A percentile compares a stretch with the other conserved stretches of the same genome.
These are phyloP conservation scores for Drosophila parabipectinata DNA, from an alignment of 1,140 invertebrate genomes.

Conservation along the genomic window DNA sequence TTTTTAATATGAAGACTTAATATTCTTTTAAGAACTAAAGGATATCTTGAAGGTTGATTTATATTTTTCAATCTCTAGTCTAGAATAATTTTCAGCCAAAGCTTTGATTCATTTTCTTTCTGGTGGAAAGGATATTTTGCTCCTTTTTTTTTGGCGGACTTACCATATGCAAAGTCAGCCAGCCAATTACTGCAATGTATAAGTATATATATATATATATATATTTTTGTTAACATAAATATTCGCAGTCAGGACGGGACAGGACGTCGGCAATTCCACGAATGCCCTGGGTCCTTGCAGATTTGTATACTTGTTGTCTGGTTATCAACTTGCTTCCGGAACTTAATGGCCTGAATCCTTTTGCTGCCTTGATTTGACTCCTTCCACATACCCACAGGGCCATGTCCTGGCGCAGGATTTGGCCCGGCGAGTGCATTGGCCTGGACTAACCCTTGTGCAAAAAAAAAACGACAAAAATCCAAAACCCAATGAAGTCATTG, in stretches of 20 bases:
- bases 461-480: conserved; percentile 8
- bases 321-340: conserved; percentile 80
- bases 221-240: conserved; percentile 23
- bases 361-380: conserved; percentile 62
- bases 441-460: conserved; percentile 44
- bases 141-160: conserved; percentile 9
- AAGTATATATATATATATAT: too few species aligned
- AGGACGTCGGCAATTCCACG: neutral
- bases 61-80: neutral
- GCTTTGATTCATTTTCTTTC: conserved; percentile 40
- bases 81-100: conserved; percentile 15
- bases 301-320: conserved; percentile 73
- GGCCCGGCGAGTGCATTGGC: conserved; percentile 61
- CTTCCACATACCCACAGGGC: neutral
- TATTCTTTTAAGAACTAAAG: neutral
- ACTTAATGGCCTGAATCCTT: conserved; percentile 84
- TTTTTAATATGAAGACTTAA: neutral
- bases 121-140: neutral
- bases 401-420: conserved; percentile 1
- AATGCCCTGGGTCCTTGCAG: conserved; percentile 18
- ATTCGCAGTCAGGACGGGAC: conserved; percentile 44
- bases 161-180: conserved; percentile 53
- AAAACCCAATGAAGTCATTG: conserved; percentile 17
- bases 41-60: neutral
- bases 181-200: conserved; percentile 61